These are phyloP conservation scores for Aurelia sp. DNA, from an alignment of 30 jellyfish, hydroid and myxozoan genomes.

Conservation along the genomic window DNA sequence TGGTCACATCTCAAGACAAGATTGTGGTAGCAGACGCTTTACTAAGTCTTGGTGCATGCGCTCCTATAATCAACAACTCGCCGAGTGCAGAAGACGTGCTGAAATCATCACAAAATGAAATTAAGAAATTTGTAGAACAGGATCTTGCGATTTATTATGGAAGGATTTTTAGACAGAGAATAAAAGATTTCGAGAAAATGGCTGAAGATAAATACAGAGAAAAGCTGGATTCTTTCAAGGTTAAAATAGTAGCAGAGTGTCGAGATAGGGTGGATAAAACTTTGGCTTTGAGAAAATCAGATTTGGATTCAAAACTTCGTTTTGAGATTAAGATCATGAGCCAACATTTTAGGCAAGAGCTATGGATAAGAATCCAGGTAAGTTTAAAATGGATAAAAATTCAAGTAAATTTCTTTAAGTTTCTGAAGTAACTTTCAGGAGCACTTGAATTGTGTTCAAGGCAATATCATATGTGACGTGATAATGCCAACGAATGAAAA, in stretches of 20 bases:
- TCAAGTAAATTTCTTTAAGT: slow-evolving; percentile 47
- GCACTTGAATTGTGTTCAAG: background rate
- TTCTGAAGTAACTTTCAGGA: background rate
- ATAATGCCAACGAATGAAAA: background rate
- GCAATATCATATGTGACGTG: background rate
- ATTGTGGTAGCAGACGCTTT: slow-evolving; percentile 31
- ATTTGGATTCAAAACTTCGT: slow-evolving; percentile 2
- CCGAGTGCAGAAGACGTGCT: background rate
- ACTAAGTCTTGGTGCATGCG: slow-evolving; percentile 20
- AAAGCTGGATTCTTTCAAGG: slow-evolving; percentile 1
- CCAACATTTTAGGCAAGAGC: slow-evolving; percentile 55
- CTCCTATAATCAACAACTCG: background rate
- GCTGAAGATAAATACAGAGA: background rate
- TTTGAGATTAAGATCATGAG: slow-evolving; percentile 23
- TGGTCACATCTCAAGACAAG: slow-evolving; percentile 25
- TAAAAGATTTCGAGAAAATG: background rate
- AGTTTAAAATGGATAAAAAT: slow-evolving; percentile 44
- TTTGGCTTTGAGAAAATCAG: slow-evolving; percentile 2
- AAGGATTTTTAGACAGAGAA: background rate
- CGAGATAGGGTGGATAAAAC: background rate
- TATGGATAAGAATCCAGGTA: slow-evolving; percentile 67
- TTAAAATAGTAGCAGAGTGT: slow-evolving; percentile 1
- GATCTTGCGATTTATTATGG: background rate
- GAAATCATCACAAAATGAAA: slow-evolving; percentile 8
- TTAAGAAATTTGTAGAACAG: background rate